Evolutionary conservation across 2,888 invertebrate genomes (phyloP), one percentile per base, ranked within the genome.

Genomic region (Linnaemya tessellans): DNA sequence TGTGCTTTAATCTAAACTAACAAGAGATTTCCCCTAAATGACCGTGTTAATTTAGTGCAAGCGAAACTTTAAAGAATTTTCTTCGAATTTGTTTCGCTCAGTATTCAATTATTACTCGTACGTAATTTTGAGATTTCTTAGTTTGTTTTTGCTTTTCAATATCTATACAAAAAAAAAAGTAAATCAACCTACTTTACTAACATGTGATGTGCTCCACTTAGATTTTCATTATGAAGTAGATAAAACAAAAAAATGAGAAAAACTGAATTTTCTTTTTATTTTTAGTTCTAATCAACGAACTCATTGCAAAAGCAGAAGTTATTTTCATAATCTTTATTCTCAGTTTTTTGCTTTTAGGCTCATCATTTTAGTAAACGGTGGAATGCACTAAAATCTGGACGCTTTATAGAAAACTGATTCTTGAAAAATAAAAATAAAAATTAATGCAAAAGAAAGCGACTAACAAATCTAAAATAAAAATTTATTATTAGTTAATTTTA

Each of bases 121-220:
- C 43, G 22, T 46, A n/a, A 3, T 49, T n/a, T 25, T 20, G 1
- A 15, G 1, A 22, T 38, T 38, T 68, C 20, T 68, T 3, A 22
- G 38, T 38, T 20, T 13, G 35, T n/a, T 58, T 58, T 51, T 1
- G 1, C 3, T 49, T 15, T n/a, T 11, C 5, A 41, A 15, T 4
- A 9, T n/a, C 13, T n/a, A n/a, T n/a, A n/a, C n/a, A n/a, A n/a
- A n/a, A n/a, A n/a, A n/a, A n/a, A n/a, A n/a, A 56, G 1, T 9
- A 25, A 43, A 25, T 3, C 56, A 58, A 58, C 43, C 56, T 22
- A 71, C 43, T 43, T 71, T 71, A 41, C 25, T 30, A 25, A 30
- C 30, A 56, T 58, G 35, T 58, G 71, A 22, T 58, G 35, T 58
- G 71, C n/a, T 56, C 54, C 41, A 56, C 56, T 71, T 56, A 38